Percentiles rank a stretch among this genome's conserved stretches.
Evolutionary conservation across 2,113 vertebrate genomes (phyloP).

Genomic region (Nothobranchius kuhntae): DNA sequence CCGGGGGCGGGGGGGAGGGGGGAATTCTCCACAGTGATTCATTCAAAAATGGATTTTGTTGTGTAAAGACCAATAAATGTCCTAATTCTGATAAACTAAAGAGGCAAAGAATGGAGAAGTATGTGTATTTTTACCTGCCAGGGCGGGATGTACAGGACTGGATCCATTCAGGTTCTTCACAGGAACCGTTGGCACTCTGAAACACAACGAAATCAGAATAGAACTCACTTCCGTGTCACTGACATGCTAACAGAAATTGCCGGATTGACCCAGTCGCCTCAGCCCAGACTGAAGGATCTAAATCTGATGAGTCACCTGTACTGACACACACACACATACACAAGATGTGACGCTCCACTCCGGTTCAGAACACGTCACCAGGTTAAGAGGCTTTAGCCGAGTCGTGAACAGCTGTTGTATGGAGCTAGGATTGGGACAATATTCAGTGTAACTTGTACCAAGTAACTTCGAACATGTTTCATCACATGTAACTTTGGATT

Average conservation of each 20-base stretch:
- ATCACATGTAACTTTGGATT: no score
- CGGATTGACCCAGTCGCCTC: constrained; percentile 2
- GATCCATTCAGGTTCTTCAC: constrained; percentile 94
- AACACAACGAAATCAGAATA: constrained; percentile 27
- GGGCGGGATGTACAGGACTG: constrained; percentile 90
- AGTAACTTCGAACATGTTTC: no score
- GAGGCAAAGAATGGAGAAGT: background rate
- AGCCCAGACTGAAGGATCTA: background rate
- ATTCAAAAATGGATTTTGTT: no score
- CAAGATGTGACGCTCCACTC: constrained; percentile 8
- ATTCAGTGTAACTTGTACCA: no score
- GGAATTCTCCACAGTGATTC: background rate
- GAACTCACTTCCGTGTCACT: background rate
- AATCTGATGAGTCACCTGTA: constrained; percentile 41
- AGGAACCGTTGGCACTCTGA: constrained; percentile 89
- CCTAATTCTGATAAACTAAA: background rate
- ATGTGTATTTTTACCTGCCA: constrained; percentile 80
- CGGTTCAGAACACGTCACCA: constrained; percentile 15
- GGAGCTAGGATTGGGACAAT: no score
- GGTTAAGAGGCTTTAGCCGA: constrained; percentile 51
- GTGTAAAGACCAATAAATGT: background rate
- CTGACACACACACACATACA: constrained; percentile 14
- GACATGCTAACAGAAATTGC: background rate
- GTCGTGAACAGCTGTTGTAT: constrained; percentile 17
- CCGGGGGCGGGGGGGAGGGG: constrained; percentile 44